Base-by-base conservation (phyloP, 1,140 invertebrate species). In the Diorhabda elongata region DNA sequence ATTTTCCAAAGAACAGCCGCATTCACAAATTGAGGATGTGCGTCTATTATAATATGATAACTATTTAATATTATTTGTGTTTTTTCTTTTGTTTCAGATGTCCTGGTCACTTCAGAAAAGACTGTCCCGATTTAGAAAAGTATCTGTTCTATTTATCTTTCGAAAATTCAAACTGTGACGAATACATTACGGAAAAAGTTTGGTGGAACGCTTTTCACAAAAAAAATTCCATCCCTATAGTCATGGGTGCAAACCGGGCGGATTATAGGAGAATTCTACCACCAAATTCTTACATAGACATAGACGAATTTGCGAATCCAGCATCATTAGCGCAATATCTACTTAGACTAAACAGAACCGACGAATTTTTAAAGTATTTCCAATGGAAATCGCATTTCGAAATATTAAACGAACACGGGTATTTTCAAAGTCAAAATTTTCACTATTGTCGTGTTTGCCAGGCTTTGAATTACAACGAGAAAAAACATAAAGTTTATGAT, bases 391-490 rank as follows among this genome's bases (percentile, higher is more conserved):
- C 79, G 43, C 77, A 85, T 42, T 92, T 89, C 66, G 79, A 84
- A 70, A 85, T 92, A 47, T 72, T 89, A 2, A 92, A 92, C 78
- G 89, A 91, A 76, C 89, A 91, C 76, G 89, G 89, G 0, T 91
- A 91, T 76, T 91, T 90, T 76, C 84, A 86, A 2, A 85, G 85
- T 2, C 73, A 78, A 1, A 92, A 90, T 0, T 84, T 84, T 68
- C 93, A 94, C 80, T 93, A 91, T 79, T 96, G 93, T 76, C 84
- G 92, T 62, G 78, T 94, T 44, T 96, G 93, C 77, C 89, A 92
- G 73, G 88, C 91, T 61, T 81, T 92, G 42, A 88, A 92, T 79
- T 89, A 86, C 74, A 88, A 87, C 73, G 75, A 82, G 11, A 74
- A 71, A 43, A 66, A 63, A 2, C 63, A 67, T n/a, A 89, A 88